Evolutionary conservation across 2,797 vertebrate species (phyloP).

Genomic region (Clarias pachynema): DNA sequence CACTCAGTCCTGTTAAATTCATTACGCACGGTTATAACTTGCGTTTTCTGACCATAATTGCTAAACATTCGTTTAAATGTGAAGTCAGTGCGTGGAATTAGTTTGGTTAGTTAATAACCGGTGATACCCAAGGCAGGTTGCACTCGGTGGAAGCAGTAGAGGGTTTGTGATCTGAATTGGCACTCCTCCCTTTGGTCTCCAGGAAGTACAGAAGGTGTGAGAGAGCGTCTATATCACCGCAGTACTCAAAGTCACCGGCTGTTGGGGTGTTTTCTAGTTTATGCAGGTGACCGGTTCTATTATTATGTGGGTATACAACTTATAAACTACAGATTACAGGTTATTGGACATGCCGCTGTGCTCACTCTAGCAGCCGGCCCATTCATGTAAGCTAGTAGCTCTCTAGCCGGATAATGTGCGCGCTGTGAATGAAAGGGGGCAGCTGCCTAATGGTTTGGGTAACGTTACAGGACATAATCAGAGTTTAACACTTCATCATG

Average conservation of each 20-base stretch:
- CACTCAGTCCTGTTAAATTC: neutral
- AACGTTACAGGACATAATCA: neutral
- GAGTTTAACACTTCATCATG: slow-evolving; percentile 35
- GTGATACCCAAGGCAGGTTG: too few relatives aligned
- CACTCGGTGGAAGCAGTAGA: neutral
- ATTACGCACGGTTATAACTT: neutral
- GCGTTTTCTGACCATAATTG: too few relatives aligned
- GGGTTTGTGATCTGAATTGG: neutral
- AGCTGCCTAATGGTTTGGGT: neutral
- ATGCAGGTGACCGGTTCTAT: neutral
- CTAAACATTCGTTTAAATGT: neutral
- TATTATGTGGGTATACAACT: neutral
- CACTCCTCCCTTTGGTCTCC: neutral
- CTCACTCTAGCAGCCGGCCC: neutral
- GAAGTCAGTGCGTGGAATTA: neutral
- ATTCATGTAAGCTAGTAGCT: neutral
- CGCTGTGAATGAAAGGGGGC: neutral
- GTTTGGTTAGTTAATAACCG: neutral
- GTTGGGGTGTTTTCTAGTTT: neutral
- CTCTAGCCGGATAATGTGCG: neutral
- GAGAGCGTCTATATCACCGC: neutral
- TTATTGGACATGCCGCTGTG: neutral
- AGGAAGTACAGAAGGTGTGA: neutral
- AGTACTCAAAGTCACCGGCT: neutral
- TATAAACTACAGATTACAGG: neutral